Base-by-base conservation (phyloP, 2,888 invertebrate species). In the Dryobota labecula region DNA sequence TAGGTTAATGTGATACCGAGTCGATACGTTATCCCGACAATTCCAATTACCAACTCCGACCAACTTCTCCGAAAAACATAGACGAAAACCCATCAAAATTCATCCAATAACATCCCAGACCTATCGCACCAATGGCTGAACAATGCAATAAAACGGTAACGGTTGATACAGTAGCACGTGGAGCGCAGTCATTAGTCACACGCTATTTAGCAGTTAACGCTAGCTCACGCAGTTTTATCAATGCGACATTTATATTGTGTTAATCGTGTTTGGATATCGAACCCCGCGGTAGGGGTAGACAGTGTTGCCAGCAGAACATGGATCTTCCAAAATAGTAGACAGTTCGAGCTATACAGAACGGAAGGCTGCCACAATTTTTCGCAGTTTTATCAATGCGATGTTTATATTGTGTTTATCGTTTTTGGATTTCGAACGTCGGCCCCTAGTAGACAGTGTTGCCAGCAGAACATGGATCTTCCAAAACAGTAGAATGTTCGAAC, bases 161-260 rank as follows among this genome's bases (percentile, higher is more conserved):
- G 13, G 71, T 75, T 84, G 86, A 86, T 87, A 89, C 84, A 88
- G 83, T 85, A 86, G 77, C 56, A 76, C 76, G 75, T 60, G 87
- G 72, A 81, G 78, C 77, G 85, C 84, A 78, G 87, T 91, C 92
- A 93, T 95, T 95, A 94, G 90, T 93, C 90, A 93, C 95, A 95
- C 95, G 95, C 95, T 93, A 95, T 95, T 94, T 94, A 94, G 94
- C 93, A 93, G 95, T 96, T 95, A 95, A 91, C 90, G 89, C 80
- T 79, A 85, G 86, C 88, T 84, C 87, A 84, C 80, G 88, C 90
- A 93, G 93, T 94, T 94, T 93, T 93, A 94, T 95, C 95, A 93
- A 94, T 92, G 91, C 90, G 92, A 95, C 93, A 94, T 94, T 94
- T 94, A 93, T 94, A 94, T 93, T 93, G 93, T 91, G 93, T 92